Conservation (phyloP, 2,797 vertebrate species). For the Enteromius treurensis region DNA sequence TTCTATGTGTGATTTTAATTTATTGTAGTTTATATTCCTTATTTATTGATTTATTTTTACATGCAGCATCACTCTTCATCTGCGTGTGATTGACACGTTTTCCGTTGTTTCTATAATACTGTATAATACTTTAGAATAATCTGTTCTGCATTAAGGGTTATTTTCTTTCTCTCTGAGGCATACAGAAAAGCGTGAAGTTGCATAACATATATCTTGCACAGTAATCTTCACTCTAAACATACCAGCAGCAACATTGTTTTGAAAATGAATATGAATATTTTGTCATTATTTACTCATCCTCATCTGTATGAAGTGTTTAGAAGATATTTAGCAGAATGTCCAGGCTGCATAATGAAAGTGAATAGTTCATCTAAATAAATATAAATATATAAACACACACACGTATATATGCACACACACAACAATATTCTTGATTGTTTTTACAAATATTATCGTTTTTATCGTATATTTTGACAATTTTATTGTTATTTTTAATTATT, state of each 20-base stretch:
- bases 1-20: neutral
- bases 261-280: neutral
- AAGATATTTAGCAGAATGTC: neutral
- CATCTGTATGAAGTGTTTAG: neutral
- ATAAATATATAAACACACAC: too few relatives aligned
- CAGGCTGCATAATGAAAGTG: neutral
- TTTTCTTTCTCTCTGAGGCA: conserved; percentile 4
- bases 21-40: neutral
- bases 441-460: too few relatives aligned
- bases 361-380: neutral
- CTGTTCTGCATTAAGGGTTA: conserved; percentile 51
- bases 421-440: too few relatives aligned
- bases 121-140: conserved; percentile 37
- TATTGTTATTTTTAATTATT: neutral
- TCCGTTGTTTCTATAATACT: conserved; percentile 27
- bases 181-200: neutral
- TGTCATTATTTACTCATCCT: neutral
- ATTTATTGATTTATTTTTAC: conserved; percentile 5
- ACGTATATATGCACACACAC: too few relatives aligned
- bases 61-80: neutral
- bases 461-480: too few relatives aligned
- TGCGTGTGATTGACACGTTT: conserved; percentile 32
- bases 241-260: neutral
- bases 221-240: neutral
- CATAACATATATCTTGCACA: neutral